Conservation (phyloP, 1,140 invertebrate genomes). For the Marisa cornuarietis region DNA sequence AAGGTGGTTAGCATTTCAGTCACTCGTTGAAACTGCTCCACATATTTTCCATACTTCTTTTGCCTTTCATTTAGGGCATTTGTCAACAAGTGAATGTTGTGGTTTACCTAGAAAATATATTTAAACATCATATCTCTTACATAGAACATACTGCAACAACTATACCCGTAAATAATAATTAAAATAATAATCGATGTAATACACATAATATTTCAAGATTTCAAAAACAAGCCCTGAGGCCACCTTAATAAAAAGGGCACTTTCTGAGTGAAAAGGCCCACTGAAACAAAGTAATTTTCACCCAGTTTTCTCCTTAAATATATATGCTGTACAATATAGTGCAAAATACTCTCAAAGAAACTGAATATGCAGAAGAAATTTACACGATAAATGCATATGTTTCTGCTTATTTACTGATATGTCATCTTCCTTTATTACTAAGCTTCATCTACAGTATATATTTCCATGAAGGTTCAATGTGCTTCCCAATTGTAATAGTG, state of each 20-base stretch:
- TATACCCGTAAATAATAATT: background rate
- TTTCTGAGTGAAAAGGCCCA: no score
- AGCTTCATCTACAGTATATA: no score
- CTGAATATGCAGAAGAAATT: no score
- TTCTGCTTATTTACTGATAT: no score
- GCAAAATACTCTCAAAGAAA: no score
- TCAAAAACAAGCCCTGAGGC: background rate
- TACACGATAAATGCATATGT: no score
- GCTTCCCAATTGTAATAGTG: no score
- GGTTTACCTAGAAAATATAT: slow-evolving; percentile 73
- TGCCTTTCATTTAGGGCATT: slow-evolving; percentile 80
- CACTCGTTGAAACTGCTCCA: slow-evolving; percentile 84
- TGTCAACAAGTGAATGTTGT: slow-evolving; percentile 77
- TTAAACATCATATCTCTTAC: background rate
- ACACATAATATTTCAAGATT: background rate
- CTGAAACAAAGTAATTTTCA: no score
- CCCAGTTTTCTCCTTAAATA: no score
- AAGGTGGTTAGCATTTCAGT: slow-evolving; percentile 81
- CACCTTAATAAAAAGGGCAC: background rate
- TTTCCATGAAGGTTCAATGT: no score
- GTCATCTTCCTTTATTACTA: no score
- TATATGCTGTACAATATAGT: no score
- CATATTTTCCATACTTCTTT: slow-evolving; percentile 83
- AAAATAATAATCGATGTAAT: background rate
- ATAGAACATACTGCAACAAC: background rate